Evolutionary conservation across 1,140 invertebrate species (phyloP).

Genomic region (Choristoneura fumiferana): DNA sequence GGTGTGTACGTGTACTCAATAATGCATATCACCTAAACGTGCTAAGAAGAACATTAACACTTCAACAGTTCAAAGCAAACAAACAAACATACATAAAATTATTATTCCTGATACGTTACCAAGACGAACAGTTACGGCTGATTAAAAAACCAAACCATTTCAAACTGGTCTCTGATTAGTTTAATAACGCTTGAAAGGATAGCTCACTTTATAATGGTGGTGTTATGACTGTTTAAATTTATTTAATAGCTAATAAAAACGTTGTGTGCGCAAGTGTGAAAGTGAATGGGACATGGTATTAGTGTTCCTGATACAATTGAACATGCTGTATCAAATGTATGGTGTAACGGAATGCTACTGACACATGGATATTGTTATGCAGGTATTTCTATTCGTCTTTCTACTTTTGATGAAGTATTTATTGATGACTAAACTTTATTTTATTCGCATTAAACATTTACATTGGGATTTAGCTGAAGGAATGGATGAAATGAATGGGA

Average conservation of each 20-base stretch:
- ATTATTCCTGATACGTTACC: conserved; percentile 53
- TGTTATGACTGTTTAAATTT: not conserved
- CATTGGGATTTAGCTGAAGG: too few species aligned
- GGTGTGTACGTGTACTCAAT: conserved; percentile 52
- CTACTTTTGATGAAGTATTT: too few species aligned
- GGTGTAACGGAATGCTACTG: too few species aligned
- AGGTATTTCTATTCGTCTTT: too few species aligned
- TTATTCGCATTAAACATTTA: too few species aligned
- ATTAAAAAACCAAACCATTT: conserved; percentile 30
- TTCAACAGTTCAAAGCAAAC: conserved; percentile 40
- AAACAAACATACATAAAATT: conserved; percentile 56
- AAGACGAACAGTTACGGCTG: conserved; percentile 37
- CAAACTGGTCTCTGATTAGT: not conserved
- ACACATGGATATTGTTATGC: too few species aligned
- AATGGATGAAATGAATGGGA: too few species aligned
- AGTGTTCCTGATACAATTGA: too few species aligned
- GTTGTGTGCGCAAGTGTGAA: conserved; percentile 11
- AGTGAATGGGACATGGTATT: too few species aligned
- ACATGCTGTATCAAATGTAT: too few species aligned
- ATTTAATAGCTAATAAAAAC: conserved; percentile 16
- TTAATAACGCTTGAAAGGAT: not conserved
- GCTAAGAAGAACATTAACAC: conserved; percentile 65
- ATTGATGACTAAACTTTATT: too few species aligned
- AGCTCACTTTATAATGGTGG: not conserved
- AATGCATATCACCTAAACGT: conserved; percentile 67